phyloP scores from a whole-genome alignment of 2,113 vertebrate genomes.

The Felis catus region F.catus_Fca126_mat1.0 CM031426.1:45811501-45812000 shows the following conservation, averaged over 20 bases:
- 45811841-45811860: slow-evolving; percentile 78
- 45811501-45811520: slow-evolving; percentile 45
- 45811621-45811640: slow-evolving; percentile 61
- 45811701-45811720: slow-evolving; percentile 68
- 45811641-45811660: slow-evolving; percentile 57
- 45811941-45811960: slow-evolving; percentile 89
- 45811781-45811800: slow-evolving; percentile 77
- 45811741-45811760: slow-evolving; percentile 49
- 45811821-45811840: slow-evolving; percentile 81
- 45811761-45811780: slow-evolving; percentile 81
- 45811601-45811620: slow-evolving; percentile 43
- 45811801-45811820: slow-evolving; percentile 71
- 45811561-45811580: slow-evolving; percentile 4
- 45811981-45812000: slow-evolving; percentile 99
- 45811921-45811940: slow-evolving; percentile 85
- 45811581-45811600: slow-evolving; percentile 66
- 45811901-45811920: slow-evolving; percentile 82
- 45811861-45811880: slow-evolving; percentile 53
- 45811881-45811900: slow-evolving; percentile 89
- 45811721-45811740: slow-evolving; percentile 39
- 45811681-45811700: slow-evolving; percentile 73
- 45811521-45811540: slow-evolving; percentile 28
- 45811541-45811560: slow-evolving; percentile 55
- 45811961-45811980: slow-evolving; percentile 90
- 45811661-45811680: slow-evolving; percentile 71